Percentiles rank a stretch among this genome's conserved stretches.
Conservation (phyloP, 2,888 invertebrate species). For the Ernsta delagoae region DNA sequence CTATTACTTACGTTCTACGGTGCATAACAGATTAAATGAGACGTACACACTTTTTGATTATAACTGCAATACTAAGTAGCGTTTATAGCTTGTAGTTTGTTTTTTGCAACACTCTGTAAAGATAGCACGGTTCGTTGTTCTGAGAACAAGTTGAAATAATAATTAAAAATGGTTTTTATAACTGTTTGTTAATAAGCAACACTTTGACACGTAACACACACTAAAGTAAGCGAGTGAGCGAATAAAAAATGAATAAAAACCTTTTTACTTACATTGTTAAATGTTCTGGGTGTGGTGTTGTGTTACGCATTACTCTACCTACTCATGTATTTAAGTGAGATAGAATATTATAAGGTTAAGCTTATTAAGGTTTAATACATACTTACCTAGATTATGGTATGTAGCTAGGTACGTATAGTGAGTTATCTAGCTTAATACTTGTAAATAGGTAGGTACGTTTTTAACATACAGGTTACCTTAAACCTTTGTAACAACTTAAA, state of each 20-base stretch:
- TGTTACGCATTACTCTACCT: too few relatives aligned
- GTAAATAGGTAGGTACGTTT: too few relatives aligned
- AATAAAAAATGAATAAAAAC: conserved; percentile 8
- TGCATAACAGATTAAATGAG: conserved; percentile 7
- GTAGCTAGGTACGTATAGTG: too few relatives aligned
- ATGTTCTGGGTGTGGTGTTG: background rate
- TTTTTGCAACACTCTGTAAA: conserved; percentile 38
- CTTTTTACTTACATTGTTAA: background rate
- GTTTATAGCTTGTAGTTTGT: conserved; percentile 36
- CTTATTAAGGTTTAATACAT: too few relatives aligned
- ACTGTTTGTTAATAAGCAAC: conserved; percentile 37
- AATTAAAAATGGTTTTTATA: conserved; percentile 36
- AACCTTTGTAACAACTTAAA: too few relatives aligned
- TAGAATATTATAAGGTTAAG: too few relatives aligned
- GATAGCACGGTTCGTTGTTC: conserved; percentile 38
- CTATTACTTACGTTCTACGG: background rate
- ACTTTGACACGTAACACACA: conserved; percentile 30
- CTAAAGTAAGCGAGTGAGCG: background rate
- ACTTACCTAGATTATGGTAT: too few relatives aligned
- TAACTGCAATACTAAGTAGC: conserved; percentile 36
- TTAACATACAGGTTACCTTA: too few relatives aligned
- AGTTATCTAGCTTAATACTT: too few relatives aligned
- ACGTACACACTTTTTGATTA: conserved; percentile 22
- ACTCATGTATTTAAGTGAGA: too few relatives aligned
- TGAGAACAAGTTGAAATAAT: conserved; percentile 37